Conservation (phyloP, 2,797 vertebrate genomes). For the Pangasius krempfi region DNA sequence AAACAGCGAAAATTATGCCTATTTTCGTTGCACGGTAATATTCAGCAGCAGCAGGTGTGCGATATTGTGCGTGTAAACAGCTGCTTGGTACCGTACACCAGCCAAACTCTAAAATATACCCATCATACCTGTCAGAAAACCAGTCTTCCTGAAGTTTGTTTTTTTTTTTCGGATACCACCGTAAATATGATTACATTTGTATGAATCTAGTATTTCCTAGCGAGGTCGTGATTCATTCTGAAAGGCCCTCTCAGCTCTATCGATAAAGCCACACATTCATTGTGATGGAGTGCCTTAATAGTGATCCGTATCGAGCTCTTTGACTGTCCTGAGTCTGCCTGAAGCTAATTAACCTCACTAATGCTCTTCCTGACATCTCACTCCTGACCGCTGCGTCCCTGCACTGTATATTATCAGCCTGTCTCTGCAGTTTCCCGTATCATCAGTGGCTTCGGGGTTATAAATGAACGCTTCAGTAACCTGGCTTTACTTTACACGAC, state of each 20-base stretch:
- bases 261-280: conserved; percentile 30
- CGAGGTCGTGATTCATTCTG: conserved; percentile 5
- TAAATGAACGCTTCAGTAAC: conserved; percentile 20
- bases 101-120: conserved; percentile 9
- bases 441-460: conserved; percentile 27
- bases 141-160: background rate
- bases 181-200: conserved; percentile 26
- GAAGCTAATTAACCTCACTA: conserved; percentile 58
- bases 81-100: background rate
- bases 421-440: conserved; percentile 6
- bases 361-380: conserved; percentile 44
- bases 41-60: conserved; percentile 10
- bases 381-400: conserved; percentile 20
- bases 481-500: conserved; percentile 19
- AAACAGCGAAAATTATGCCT: conserved; percentile 8
- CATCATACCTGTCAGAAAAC: conserved; percentile 5
- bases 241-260: conserved; percentile 31
- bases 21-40: background rate
- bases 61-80: background rate
- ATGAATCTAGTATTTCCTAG: background rate
- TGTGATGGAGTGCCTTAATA: conserved; percentile 47
- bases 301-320: conserved; percentile 43
- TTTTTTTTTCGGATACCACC: background rate
- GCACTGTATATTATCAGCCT: conserved; percentile 8
- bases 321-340: conserved; percentile 40